phyloP scores from a whole-genome alignment of 2,888 invertebrate genomes.

The Dicyrtomina minuta region DNA sequence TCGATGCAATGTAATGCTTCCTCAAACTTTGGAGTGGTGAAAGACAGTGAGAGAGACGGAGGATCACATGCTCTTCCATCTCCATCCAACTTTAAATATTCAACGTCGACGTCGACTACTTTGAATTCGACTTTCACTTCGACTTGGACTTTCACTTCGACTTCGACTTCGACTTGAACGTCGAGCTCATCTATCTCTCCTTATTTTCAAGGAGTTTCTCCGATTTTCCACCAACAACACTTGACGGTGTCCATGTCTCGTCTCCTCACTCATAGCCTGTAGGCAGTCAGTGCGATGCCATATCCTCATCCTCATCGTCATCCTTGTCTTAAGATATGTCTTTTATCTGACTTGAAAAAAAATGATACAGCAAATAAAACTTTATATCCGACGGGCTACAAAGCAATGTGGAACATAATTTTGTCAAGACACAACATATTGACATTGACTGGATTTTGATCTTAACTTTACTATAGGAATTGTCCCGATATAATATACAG shows the following conservation, averaged over 20 bases:
- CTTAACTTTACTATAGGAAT: no score
- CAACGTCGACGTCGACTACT: conserved; percentile 2
- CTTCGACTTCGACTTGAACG: background rate
- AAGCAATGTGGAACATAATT: no score
- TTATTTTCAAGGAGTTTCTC: conserved; percentile 4
- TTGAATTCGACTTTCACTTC: background rate
- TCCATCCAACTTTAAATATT: background rate
- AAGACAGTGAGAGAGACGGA: background rate
- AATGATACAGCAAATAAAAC: no score
- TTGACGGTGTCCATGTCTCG: background rate
- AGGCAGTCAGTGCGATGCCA: background rate
- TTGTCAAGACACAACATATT: no score
- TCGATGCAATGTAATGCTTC: no score
- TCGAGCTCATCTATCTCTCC: background rate
- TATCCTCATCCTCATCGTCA: background rate
- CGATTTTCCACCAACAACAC: background rate
- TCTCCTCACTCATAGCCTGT: background rate
- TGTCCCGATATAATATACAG: no score
- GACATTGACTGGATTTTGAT: no score
- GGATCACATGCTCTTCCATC: no score
- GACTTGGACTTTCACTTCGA: background rate
- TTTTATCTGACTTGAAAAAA: no score
- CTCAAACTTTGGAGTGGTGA: background rate
- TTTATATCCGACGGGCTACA: no score
- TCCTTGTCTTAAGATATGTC: no score